Conservation (phyloP, 2,113 vertebrate genomes). For the Thinocorus orbignyianus region DNA sequence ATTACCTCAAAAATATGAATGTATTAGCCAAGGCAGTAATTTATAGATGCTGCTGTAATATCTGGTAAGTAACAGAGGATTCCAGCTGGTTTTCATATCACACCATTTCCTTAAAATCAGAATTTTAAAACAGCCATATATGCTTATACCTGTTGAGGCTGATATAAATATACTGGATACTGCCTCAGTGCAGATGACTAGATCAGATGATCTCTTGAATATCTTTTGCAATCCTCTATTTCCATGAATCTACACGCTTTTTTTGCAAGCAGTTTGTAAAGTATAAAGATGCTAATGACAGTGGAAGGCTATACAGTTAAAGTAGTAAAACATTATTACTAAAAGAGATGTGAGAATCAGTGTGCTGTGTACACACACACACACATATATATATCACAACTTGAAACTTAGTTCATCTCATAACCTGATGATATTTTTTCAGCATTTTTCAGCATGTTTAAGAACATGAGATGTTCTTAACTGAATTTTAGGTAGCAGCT, state of each 20-base stretch:
- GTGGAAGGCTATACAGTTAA: not conserved
- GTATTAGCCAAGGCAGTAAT: not conserved
- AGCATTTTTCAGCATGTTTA: not conserved
- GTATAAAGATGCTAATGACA: not conserved
- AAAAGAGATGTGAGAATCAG: not conserved
- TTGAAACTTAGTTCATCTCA: not conserved
- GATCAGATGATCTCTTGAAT: not conserved
- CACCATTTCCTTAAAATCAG: not conserved
- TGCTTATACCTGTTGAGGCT: not conserved
- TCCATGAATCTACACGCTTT: not conserved
- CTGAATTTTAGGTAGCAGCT: not conserved
- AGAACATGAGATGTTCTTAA: not conserved
- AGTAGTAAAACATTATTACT: not conserved
- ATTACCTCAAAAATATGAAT: not conserved
- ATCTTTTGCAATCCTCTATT: not conserved
- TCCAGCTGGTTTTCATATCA: not conserved
- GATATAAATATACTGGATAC: not conserved
- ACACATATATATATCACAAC: not conserved
- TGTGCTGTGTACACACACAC: not conserved
- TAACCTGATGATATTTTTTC: not conserved
- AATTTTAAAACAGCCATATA: not conserved
- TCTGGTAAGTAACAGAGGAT: not conserved
- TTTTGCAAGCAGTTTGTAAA: not conserved
- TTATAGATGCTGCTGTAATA: not conserved
- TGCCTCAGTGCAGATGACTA: not conserved